Percentiles rank a stretch among this genome's conserved stretches.
Evolutionary conservation across 2,797 vertebrate species (phyloP).

Genomic region (Pangasius mekongensis): DNA sequence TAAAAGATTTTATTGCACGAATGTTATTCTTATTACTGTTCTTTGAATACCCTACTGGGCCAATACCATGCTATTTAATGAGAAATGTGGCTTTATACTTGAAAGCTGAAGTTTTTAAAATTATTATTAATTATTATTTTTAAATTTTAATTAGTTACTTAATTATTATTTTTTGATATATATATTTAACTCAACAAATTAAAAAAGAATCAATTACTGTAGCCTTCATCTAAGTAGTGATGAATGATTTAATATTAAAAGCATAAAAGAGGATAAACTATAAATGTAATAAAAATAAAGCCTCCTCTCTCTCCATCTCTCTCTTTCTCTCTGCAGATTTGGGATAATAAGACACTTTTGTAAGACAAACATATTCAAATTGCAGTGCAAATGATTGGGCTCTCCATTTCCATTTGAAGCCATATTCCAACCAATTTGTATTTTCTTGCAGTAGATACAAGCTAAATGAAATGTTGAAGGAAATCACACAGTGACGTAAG

Average conservation of each 20-base stretch:
- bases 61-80: not conserved
- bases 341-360: not conserved
- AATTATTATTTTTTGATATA: too few species aligned
- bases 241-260: not conserved
- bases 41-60: not conserved
- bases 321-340: not conserved
- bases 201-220: not conserved
- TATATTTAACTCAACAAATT: too few species aligned
- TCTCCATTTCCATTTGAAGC: not conserved
- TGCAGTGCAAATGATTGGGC: not conserved
- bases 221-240: not conserved
- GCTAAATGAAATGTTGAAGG: not conserved
- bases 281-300: not conserved
- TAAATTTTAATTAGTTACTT: too few species aligned
- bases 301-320: not conserved
- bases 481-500: not conserved
- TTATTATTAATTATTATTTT: too few species aligned
- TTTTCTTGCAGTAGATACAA: not conserved
- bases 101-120: not conserved
- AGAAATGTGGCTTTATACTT: not conserved
- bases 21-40: not conserved
- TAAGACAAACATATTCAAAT: not conserved
- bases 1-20: not conserved
- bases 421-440: not conserved
- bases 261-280: not conserved